Conservation (phyloP, 2,888 invertebrate species). For the Empis stercorea region DNA sequence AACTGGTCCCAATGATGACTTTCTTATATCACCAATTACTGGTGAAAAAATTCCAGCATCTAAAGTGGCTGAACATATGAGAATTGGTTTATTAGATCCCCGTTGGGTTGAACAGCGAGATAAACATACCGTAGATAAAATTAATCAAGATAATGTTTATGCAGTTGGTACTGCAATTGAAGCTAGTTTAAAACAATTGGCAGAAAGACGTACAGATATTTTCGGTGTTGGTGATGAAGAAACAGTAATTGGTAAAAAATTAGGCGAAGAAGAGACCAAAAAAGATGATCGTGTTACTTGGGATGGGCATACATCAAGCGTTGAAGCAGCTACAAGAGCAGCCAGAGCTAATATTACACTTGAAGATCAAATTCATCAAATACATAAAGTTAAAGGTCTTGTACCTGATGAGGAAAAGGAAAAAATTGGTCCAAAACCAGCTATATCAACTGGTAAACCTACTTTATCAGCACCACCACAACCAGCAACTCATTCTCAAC, state of each 20-base stretch:
- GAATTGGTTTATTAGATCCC: slow-evolving; percentile 90
- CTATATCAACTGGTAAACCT: slow-evolving; percentile 31
- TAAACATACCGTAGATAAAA: slow-evolving; percentile 82
- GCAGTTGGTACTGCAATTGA: slow-evolving; percentile 75
- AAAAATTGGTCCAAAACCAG: slow-evolving; percentile 87
- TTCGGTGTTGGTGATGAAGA: slow-evolving; percentile 99
- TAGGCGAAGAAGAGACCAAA: slow-evolving; percentile 75
- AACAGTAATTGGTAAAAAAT: slow-evolving; percentile 97
- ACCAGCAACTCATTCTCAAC: slow-evolving; percentile 12
- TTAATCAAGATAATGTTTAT: slow-evolving; percentile 64
- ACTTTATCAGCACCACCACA: slow-evolving; percentile 19
- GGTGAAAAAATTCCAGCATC: slow-evolving; percentile 95
- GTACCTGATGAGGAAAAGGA: slow-evolving; percentile 93
- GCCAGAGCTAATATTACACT: slow-evolving; percentile 90
- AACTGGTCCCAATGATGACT: slow-evolving; percentile 64
- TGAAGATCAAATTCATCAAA: slow-evolving; percentile 94
- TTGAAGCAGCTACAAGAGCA: slow-evolving; percentile 88
- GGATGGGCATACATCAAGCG: slow-evolving; percentile 96
- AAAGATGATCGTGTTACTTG: slow-evolving; percentile 89
- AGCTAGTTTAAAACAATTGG: slow-evolving; percentile 86
- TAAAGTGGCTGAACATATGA: slow-evolving; percentile 96
- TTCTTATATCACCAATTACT: slow-evolving; percentile 94
- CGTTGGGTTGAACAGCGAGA: slow-evolving; percentile 97
- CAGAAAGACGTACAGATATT: slow-evolving; percentile 98
- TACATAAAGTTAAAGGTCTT: slow-evolving; percentile 86